Base-by-base conservation (phyloP, 2,113 vertebrate genomes). In the Lates calcarifer region DNA sequence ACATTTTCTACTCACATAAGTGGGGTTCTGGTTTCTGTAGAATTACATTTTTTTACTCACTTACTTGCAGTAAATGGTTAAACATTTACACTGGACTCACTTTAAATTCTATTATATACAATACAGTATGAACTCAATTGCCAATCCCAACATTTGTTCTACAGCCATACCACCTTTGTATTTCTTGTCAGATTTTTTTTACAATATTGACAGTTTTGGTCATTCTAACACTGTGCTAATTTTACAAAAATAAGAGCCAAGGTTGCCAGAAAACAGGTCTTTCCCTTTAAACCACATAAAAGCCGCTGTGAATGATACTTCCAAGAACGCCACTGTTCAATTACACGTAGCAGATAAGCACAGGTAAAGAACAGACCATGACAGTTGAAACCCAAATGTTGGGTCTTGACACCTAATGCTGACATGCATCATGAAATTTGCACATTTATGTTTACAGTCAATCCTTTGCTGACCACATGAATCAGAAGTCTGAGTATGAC, bases 111-210 rank as follows among this genome's bases (percentile, higher is more conserved):
- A 61, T 53, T 41, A 31, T 4, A n/a, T 26, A 15, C 28, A 63
- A 39, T 43, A 17, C 3, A n/a, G 15, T 26, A 70, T n/a, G 1
- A 51, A 20, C 28, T 60, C 26, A n/a, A 26, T 41, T 41, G 28
- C 29, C 61, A 31, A 76, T 39, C 31, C 35, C 28, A 64, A 74
- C 58, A 61, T 62, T 61, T 74, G 3, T 18, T 53, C 20, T 13
- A n/a, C 6, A 29, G 61, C 51, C 51, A 58, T 28, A 45, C 12
- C 6, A 58, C 7, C 56, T 8, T 58, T 58, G 31, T 57, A 39
- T 60, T 80, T 65, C 35, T 24, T 73, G 17, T 57, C 17, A 45
- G 0, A 12, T 64, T 63, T 72, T 29, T 35, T 33, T 1, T n/a
- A n/a, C 7, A 33, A 3, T 20, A n/a, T 12, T 61, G 2, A n/a